These are phyloP conservation scores for Zaprionus lachaisei DNA, from an alignment of 1,140 invertebrate genomes.

Conservation along the genomic window DNA sequence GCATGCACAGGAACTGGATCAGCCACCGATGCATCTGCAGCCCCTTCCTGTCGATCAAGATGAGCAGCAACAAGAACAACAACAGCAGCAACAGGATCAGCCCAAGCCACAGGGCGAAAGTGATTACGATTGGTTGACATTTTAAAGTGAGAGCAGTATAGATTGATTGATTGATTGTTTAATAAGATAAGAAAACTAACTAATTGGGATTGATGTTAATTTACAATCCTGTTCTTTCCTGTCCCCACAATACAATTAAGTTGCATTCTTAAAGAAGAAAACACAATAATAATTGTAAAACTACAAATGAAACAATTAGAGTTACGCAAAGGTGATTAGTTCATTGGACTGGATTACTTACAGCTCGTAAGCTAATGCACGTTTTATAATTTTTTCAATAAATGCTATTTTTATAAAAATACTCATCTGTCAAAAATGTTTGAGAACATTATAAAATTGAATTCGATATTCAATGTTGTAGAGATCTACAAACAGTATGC, in stretches of 20 bases:
- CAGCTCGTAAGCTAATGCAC: neutral
- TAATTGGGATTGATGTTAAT: neutral
- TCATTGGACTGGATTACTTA: neutral
- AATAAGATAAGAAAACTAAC: neutral
- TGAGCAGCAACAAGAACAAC: constrained; percentile 43
- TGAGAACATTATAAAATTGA: too few relatives aligned
- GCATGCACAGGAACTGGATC: constrained; percentile 46
- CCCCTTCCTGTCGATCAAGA: constrained; percentile 16
- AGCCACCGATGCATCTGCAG: constrained; percentile 22
- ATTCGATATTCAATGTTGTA: too few relatives aligned
- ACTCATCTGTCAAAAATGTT: neutral
- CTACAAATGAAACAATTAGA: neutral
- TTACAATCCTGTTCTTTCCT: neutral
- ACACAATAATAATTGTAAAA: neutral
- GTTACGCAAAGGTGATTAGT: neutral
- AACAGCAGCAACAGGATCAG: constrained; percentile 45
- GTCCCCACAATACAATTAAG: neutral
- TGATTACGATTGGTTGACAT: constrained; percentile 73
- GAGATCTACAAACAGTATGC: too few relatives aligned
- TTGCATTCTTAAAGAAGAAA: neutral
- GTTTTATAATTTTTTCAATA: constrained; percentile 2
- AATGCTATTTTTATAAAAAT: neutral
- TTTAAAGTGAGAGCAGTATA: constrained; percentile 34
- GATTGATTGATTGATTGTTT: constrained; percentile 10
- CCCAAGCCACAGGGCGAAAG: constrained; percentile 65